phyloP scores from a whole-genome alignment of 2,797 vertebrate genomes.

The Orestias chungarensis region DNA sequence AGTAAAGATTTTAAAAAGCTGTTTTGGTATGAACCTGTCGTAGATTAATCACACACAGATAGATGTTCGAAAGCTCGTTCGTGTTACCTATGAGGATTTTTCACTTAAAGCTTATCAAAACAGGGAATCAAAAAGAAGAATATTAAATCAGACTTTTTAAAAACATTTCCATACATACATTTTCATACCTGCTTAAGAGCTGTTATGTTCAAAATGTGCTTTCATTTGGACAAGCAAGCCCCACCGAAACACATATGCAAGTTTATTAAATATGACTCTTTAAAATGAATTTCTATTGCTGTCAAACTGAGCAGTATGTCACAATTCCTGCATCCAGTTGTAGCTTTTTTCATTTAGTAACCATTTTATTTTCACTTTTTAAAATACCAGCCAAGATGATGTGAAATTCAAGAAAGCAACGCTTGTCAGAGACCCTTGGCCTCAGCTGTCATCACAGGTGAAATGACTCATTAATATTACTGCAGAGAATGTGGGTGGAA shows the following conservation, averaged over 20 bases:
- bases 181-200: background rate
- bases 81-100: background rate
- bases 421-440: background rate
- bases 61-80: too few relatives aligned
- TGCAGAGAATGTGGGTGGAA: background rate
- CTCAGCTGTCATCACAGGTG: background rate
- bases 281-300: background rate
- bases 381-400: background rate
- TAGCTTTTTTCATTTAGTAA: background rate
- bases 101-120: too few relatives aligned
- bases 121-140: background rate
- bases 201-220: background rate
- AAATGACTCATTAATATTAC: background rate
- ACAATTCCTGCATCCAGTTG: background rate
- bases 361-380: background rate
- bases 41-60: too few relatives aligned
- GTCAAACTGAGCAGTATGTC: background rate
- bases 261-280: background rate
- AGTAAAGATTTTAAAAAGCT: background rate
- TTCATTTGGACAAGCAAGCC: background rate
- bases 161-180: background rate
- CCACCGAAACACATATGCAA: background rate
- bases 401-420: background rate
- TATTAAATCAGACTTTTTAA: background rate
- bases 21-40: too few relatives aligned